Base-by-base conservation (phyloP, 2,888 invertebrate species). In the Xylocampa areola region DNA sequence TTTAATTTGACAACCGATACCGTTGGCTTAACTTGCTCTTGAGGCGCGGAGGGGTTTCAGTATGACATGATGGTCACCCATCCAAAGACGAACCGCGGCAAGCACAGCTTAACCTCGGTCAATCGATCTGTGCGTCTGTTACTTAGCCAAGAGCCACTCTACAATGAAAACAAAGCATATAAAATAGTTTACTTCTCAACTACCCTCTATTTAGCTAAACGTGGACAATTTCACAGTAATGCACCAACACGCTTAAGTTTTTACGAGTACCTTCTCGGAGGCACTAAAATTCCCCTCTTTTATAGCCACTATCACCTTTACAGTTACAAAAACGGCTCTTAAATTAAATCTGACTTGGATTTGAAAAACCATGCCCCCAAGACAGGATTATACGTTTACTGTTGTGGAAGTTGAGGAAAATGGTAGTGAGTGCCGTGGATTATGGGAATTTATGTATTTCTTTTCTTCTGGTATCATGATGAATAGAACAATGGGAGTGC, bases 171-270 rank as follows among this genome's bases (percentile, higher is more conserved):
- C 19, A 10, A 14, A 6, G 8, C 2, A 6, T 23, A 41, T 44
- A 43, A 36, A 36, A 13, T 10, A 11, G 11, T 45, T 36, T 7
- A 13, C 44, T 39, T n/a, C 0, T n/a, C 6, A 13, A 23, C 25
- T 47, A 10, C 32, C 44, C 39, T n/a, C 33, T 63, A 50, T 68
- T 66, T 62, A 62, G 37, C 68, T 39, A 62, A 66, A 68, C 43
- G 64, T 37, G 29, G 33, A 23, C 66, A 27, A 49, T 44, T 36
- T 54, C 36, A 8, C 25, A 19, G 54, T 62, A 50, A 43, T 54
- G 63, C 63, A 54, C 49, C 62, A 37, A 27, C 47, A 54, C 53
- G 30, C 52, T 32, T 8, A 45, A 5, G 32, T 39, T 14, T 63
- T 62, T 64, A 64, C 43, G 50, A 47, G 36, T 16, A 14, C 17